Conservation (phyloP, 1,140 invertebrate species). For the Chironomus striatipennis region DNA sequence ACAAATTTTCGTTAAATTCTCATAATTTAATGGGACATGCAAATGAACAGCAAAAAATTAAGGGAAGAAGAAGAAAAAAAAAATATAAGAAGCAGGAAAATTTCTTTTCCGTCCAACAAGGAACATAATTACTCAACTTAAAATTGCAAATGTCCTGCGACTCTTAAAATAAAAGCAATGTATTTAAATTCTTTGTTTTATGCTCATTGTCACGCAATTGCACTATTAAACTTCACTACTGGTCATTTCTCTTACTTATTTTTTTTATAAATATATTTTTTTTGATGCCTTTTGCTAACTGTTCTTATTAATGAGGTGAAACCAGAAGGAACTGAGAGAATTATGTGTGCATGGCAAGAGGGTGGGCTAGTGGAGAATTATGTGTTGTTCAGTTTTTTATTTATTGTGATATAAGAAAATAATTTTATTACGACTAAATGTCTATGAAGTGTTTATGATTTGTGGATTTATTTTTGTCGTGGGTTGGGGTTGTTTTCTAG, state of each 20-base stretch:
- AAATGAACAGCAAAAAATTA: background rate
- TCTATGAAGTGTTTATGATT: too few relatives aligned
- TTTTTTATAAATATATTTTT: too few relatives aligned
- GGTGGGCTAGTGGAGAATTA: too few relatives aligned
- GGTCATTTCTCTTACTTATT: background rate
- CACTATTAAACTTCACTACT: slow-evolving; percentile 15
- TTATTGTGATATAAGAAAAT: too few relatives aligned
- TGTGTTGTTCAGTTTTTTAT: too few relatives aligned
- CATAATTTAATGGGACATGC: slow-evolving; percentile 12
- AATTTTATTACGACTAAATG: too few relatives aligned
- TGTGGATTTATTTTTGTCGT: too few relatives aligned
- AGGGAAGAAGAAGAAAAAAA: too few relatives aligned
- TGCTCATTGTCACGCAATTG: slow-evolving; percentile 20
- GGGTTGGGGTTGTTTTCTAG: too few relatives aligned
- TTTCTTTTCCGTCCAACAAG: background rate
- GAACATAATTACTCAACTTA: slow-evolving; percentile 7
- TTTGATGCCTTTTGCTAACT: too few relatives aligned
- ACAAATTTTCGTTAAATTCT: slow-evolving; percentile 10
- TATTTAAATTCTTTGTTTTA: slow-evolving; percentile 19
- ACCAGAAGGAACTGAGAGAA: background rate
- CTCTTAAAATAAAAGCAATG: slow-evolving; percentile 13
- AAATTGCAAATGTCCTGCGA: slow-evolving; percentile 17
- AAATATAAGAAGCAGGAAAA: background rate
- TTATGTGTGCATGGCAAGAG: too few relatives aligned
- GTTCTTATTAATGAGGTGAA: slow-evolving; percentile 4